These are phyloP conservation scores for Myotis daubentonii DNA, from an alignment of 2,797 vertebrate genomes.

Conservation along the genomic window DNA sequence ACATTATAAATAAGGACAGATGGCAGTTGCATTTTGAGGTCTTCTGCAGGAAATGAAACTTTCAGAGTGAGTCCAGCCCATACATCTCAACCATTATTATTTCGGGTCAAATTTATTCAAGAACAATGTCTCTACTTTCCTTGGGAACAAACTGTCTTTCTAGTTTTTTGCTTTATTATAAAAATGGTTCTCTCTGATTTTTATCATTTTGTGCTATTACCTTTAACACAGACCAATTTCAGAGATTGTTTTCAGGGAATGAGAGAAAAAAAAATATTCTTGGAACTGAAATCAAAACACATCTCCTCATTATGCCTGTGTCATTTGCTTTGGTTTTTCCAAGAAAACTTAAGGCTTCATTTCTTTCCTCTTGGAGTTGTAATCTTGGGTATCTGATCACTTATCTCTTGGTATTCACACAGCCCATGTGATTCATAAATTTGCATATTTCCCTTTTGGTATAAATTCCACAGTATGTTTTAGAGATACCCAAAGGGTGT, in stretches of 20 bases:
- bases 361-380: not conserved
- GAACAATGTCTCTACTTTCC: not conserved
- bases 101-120: not conserved
- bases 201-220: conserved; percentile 10
- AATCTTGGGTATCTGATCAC: not conserved
- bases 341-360: not conserved
- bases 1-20: not conserved
- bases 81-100: not conserved
- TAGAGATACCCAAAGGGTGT: not conserved
- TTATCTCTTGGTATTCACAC: not conserved
- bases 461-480: not conserved
- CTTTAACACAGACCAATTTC: conserved; percentile 17
- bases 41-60: not conserved
- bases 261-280: conserved; percentile 2
- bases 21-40: not conserved
- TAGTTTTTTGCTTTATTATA: conserved; percentile 29
- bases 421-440: not conserved
- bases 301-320: not conserved
- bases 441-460: not conserved
- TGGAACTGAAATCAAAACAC: conserved; percentile 16
- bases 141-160: conserved; percentile 19
- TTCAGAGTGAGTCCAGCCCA: not conserved
- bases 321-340: not conserved
- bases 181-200: conserved; percentile 43
- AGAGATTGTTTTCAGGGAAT: conserved; percentile 17